Evolutionary conservation across 1,140 invertebrate species (phyloP), one percentile per base, ranked within the genome.

Genomic region (Drosophila simulans): DNA sequence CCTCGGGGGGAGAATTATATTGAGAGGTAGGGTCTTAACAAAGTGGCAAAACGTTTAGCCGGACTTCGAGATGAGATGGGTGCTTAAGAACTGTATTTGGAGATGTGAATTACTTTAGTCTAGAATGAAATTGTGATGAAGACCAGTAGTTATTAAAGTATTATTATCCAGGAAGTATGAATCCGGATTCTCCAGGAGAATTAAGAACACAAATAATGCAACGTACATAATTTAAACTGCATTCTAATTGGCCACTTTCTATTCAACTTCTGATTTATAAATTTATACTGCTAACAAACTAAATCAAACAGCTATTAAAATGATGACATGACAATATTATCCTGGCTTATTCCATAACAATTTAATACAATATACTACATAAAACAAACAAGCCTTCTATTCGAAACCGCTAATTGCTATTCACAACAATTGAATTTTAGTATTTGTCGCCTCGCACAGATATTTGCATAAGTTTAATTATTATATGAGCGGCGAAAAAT

Each of bases 381-480:
- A 1, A 7, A 8, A 27, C 12, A 27, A 13, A 8, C 39, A 17
- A 46, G 37, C 11, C 45, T 10, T 48, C 37, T 55, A 54, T 20
- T 27, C 10, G 45, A 17, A 25, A 25, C 12, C 15, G 31, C 63
- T 77, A 77, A 76, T 76, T 54, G 51, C 39, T 12, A 51, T 27
- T 25, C 52, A 45, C 45, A 59, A 59, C 55, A 43, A 60, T 42
- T 55, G 34, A 39, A 42, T 37, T 62, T 65, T 49, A 49, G 59
- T 51, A 69, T 52, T 70, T 68, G 37, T 56, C 43, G 34, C 34
- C 42, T 1, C 20, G 3, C 20, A 39, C 37, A 57, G 27, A 57
- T 75, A 46, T 76, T 56, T 72, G 72, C 77, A 81, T 76, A 80
- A 55, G 62, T 81, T 71, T 17, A 48, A 64, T 63, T 59, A 72